Percentiles rank a stretch among this genome's conserved stretches.
phyloP scores from a whole-genome alignment of 2,888 invertebrate genomes.

The Herminia tarsipennalis region DNA sequence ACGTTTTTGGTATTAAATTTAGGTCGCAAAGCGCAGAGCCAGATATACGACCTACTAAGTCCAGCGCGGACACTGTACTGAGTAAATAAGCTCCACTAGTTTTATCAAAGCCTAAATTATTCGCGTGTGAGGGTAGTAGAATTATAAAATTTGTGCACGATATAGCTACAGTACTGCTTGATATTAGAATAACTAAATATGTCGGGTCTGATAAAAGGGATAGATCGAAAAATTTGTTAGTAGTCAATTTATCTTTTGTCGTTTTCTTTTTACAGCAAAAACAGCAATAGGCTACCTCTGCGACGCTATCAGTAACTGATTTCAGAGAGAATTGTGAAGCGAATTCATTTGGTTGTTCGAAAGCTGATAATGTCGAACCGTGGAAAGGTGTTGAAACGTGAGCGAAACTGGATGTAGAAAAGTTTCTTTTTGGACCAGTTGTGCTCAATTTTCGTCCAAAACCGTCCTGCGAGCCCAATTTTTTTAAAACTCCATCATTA shows the following conservation, averaged over 20 bases:
- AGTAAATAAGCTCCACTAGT: conserved; percentile 89
- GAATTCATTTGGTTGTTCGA: conserved; percentile 91
- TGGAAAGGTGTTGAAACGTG: conserved; percentile 94
- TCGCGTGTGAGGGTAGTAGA: conserved; percentile 91
- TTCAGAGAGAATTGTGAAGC: conserved; percentile 92
- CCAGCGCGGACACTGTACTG: conserved; percentile 92
- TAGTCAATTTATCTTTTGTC: conserved; percentile 60
- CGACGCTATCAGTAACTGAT: conserved; percentile 87
- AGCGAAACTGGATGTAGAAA: conserved; percentile 93
- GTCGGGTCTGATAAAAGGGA: conserved; percentile 90
- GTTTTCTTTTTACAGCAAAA: conserved; percentile 66
- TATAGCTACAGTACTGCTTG: conserved; percentile 94
- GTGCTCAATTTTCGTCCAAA: conserved; percentile 68
- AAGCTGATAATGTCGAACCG: conserved; percentile 91
- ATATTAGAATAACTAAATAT: conserved; percentile 92
- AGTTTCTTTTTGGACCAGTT: conserved; percentile 86
- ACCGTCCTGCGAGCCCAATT: conserved; percentile 69
- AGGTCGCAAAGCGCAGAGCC: conserved; percentile 94
- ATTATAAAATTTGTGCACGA: conserved; percentile 96
- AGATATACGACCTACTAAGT: conserved; percentile 93
- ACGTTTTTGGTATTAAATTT: conserved; percentile 91
- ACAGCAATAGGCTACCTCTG: conserved; percentile 76
- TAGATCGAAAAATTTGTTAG: conserved; percentile 90
- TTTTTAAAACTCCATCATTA: conserved; percentile 80
- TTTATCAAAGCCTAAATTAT: conserved; percentile 89